Conservation (phyloP, 1,140 invertebrate genomes). For the Berghia stephanieae region DNA sequence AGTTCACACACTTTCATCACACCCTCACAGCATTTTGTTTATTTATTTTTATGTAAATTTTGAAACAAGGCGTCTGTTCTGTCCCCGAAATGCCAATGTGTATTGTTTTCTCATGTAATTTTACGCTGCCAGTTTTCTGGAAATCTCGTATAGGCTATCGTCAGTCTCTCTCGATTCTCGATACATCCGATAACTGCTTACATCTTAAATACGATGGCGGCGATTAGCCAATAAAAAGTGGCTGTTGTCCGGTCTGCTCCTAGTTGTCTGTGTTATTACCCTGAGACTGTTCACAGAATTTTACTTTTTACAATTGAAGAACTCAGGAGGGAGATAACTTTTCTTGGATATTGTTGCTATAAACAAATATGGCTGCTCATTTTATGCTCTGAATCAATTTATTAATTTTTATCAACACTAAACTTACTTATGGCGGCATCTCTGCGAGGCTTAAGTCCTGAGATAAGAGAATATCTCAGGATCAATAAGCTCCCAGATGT, state of each 20-base stretch:
- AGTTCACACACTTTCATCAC: too few species aligned
- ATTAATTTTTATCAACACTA: neutral
- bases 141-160: too few species aligned
- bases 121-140: too few species aligned
- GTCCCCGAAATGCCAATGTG: neutral
- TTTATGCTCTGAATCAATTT: neutral
- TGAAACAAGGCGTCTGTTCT: too few species aligned
- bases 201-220: neutral
- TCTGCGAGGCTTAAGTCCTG: constrained; percentile 53
- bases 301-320: too few species aligned
- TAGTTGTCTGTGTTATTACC: neutral
- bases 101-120: too few species aligned
- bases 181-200: too few species aligned
- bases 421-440: constrained; percentile 49
- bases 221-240: neutral
- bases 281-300: too few species aligned
- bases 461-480: constrained; percentile 52
- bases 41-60: too few species aligned
- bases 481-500: constrained; percentile 58
- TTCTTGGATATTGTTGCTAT: constrained; percentile 31
- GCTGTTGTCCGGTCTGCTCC: neutral
- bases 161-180: too few species aligned
- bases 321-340: constrained; percentile 17
- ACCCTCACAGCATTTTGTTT: too few species aligned
- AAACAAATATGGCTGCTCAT: constrained; percentile 26